Evolutionary conservation across 2,888 invertebrate species (phyloP).

Genomic region (Andrena bucephala): DNA sequence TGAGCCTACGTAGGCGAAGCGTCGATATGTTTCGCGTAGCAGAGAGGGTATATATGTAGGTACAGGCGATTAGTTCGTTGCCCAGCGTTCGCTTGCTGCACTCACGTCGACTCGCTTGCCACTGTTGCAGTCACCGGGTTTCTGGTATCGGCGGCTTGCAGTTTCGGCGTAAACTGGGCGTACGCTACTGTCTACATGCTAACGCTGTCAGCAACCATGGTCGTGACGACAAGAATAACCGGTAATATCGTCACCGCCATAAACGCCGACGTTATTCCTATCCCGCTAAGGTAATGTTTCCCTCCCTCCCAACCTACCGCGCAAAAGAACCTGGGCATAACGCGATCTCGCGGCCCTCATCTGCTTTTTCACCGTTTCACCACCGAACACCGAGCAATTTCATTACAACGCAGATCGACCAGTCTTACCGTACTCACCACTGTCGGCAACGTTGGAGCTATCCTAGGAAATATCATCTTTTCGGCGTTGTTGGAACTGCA

Average conservation of each 20-base stretch:
- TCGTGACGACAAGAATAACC: constrained; percentile 80
- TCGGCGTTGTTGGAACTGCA: constrained; percentile 76
- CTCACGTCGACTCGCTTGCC: neutral
- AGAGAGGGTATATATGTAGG: too few relatives aligned
- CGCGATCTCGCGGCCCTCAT: neutral
- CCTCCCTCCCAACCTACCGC: neutral
- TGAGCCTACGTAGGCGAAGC: too few relatives aligned
- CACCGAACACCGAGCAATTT: neutral
- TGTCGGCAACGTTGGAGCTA: constrained; percentile 80
- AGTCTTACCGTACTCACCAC: constrained; percentile 75
- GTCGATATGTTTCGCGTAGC: too few relatives aligned
- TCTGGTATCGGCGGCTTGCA: constrained; percentile 76
- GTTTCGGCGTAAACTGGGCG: constrained; percentile 81
- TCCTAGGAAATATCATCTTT: constrained; percentile 81
- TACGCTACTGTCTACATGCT: constrained; percentile 80
- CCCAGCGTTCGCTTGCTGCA: neutral
- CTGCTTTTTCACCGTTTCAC: neutral
- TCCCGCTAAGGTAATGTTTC: constrained; percentile 78
- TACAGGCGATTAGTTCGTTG: too few relatives aligned
- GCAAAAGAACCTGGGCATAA: neutral
- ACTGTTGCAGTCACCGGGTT: constrained; percentile 74
- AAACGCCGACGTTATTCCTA: constrained; percentile 80
- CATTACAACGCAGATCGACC: constrained; percentile 72
- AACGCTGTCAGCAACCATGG: constrained; percentile 76
- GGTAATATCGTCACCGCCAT: constrained; percentile 79